Evolutionary conservation across 2,888 invertebrate genomes (phyloP).

Genomic region (Steinernema scapterisci): DNA sequence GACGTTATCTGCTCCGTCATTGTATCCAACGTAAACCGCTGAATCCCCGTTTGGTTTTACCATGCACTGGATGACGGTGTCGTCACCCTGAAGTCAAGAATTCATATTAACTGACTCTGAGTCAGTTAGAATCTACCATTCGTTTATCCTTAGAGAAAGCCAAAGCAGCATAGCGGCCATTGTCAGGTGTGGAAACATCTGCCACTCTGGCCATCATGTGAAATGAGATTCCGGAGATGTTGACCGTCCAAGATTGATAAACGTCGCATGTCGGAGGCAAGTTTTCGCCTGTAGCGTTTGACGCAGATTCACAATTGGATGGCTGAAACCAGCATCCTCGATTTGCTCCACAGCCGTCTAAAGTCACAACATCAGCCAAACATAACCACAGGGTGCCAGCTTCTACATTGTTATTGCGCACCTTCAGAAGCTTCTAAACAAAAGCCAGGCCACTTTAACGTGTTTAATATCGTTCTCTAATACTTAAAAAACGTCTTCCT

Average conservation of each 20-base stretch:
- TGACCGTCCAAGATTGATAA: neutral
- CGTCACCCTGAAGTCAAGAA: slow-evolving; percentile 6
- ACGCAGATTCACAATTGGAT: neutral
- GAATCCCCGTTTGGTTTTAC: neutral
- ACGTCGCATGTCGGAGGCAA: neutral
- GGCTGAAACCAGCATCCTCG: slow-evolving; percentile 25
- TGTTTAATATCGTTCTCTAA: no score
- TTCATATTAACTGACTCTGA: neutral
- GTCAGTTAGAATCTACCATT: neutral
- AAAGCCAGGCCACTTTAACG: no score
- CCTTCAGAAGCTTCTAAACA: no score
- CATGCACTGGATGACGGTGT: neutral
- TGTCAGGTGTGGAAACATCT: neutral
- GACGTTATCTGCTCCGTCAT: neutral
- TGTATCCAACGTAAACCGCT: neutral
- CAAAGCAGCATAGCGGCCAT: neutral
- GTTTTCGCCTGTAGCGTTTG: neutral
- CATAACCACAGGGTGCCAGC: neutral
- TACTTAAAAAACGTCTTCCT: no score
- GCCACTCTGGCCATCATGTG: neutral
- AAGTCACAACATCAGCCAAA: no score
- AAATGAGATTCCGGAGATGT: neutral
- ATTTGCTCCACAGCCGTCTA: neutral
- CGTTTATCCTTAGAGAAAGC: neutral
- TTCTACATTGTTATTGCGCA: no score